Evolutionary conservation across 2,113 vertebrate genomes (phyloP).

Genomic region (Anoplopoma fimbria): DNA sequence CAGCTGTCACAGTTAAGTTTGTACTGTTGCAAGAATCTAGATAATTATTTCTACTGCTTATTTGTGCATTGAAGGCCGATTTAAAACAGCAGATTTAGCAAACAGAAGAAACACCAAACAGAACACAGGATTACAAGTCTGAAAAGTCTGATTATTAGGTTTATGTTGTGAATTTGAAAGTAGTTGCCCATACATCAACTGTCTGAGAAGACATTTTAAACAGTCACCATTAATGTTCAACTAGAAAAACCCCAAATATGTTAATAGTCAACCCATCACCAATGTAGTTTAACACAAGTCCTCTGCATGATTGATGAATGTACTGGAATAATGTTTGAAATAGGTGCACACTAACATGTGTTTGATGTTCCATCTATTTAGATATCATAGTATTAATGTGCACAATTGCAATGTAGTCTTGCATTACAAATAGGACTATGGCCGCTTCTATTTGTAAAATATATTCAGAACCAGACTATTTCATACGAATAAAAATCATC

Average conservation of each 20-base stretch:
- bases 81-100: not conserved
- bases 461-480: not conserved
- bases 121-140: not conserved
- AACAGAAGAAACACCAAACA: not conserved
- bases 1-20: conserved; percentile 7
- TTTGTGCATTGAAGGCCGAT: not conserved
- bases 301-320: not conserved
- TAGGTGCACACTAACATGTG: not conserved
- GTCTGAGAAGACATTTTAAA: not conserved
- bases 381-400: not conserved
- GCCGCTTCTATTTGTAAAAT: not conserved
- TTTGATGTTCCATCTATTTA: not conserved
- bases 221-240: not conserved
- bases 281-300: not conserved
- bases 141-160: not conserved
- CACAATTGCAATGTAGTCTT: not conserved
- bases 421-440: not conserved
- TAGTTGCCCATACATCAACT: not conserved
- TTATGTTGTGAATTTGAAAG: not conserved
- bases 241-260: not conserved
- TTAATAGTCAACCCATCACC: not conserved
- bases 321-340: not conserved
- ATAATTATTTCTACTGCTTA: not conserved
- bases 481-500: not conserved
- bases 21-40: not conserved